Base-by-base conservation (phyloP, 2,797 vertebrate genomes). In the Peromyscus melanophrys region DNA sequence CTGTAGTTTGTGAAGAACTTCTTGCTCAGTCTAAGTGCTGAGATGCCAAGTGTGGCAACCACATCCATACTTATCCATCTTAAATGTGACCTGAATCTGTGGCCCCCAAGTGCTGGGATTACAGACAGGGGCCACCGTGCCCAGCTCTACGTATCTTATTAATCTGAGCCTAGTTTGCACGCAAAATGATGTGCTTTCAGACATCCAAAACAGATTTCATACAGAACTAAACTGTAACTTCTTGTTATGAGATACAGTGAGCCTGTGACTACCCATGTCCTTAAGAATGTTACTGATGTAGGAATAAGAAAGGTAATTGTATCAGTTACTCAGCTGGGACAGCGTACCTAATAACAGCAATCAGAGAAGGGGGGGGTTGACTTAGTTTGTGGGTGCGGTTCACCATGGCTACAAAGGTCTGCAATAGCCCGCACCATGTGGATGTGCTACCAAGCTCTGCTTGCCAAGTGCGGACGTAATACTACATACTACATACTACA, bases 201-300 rank as follows among this genome's bases (percentile, higher is more conserved):
- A 76, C 29, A 87, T 1, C 40, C 49, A 31, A 90, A 95, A 82
- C 0, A 86, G 75, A 69, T 81, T 76, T 95, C 71, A 69, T 16
- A 86, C 5, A 69, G 86, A 92, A 86, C 49, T 49, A 93, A 90
- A 69, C 31, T 89, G 80, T 80, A 82, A 69, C 77, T 94, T 59
- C 63, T 67, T 80, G 14, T 6, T 75, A 92, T 12, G 73, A 34
- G 37, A 73, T 25, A 52, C 52, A 52, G 52, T 52, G 49, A 49
- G 49, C 49, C 49, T 49, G 10, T 49, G 49, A 49, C 49, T 49
- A 49, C 49, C 49, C 49, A 49, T 11, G 49, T 49, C 49, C 49
- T 49, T 49, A 49, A 40, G 40, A 49, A 49, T 49, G 49, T 49
- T 49, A 49, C 49, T 49, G 49, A 49, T 49, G 1, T 63, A 88